Percentiles rank a stretch among this genome's conserved stretches.
Conservation (phyloP, 2,797 vertebrate species). For the Cynodonichthys magdalenae region DNA sequence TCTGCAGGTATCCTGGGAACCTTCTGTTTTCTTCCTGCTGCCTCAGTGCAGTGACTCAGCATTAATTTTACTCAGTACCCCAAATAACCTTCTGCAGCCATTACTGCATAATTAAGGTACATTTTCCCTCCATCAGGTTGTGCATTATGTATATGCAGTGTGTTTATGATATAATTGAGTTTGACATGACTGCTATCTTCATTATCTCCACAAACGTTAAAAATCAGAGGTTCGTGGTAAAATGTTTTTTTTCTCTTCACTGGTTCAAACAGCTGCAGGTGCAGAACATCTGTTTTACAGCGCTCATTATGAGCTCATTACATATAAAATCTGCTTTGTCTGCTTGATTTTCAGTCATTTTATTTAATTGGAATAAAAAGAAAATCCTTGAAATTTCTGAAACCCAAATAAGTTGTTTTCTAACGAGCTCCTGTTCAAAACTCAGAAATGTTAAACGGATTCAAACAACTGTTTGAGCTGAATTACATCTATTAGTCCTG, state of each 20-base stretch:
- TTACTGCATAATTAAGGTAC: constrained; percentile 16
- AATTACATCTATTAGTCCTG: constrained; percentile 30
- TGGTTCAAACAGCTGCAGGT: neutral
- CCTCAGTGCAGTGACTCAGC: constrained; percentile 68
- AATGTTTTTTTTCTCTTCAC: neutral
- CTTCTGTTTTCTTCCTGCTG: constrained; percentile 40
- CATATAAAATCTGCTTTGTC: neutral
- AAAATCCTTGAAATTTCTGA: too few species aligned
- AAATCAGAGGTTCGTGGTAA: too few species aligned
- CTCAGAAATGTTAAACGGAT: too few species aligned
- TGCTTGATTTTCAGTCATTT: neutral
- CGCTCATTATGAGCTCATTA: constrained; percentile 5
- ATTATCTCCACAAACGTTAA: neutral
- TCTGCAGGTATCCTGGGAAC: constrained; percentile 53
- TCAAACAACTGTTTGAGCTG: neutral
- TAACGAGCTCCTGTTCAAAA: too few species aligned
- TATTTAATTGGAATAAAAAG: neutral
- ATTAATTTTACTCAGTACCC: constrained; percentile 29
- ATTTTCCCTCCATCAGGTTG: constrained; percentile 1
- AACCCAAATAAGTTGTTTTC: too few species aligned
- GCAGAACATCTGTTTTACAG: constrained; percentile 9
- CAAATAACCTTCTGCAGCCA: constrained; percentile 19
- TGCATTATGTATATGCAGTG: neutral
- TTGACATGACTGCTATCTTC: neutral
- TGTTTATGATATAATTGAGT: neutral